phyloP scores from a whole-genome alignment of 2,888 invertebrate species.

The Timema podura region DNA sequence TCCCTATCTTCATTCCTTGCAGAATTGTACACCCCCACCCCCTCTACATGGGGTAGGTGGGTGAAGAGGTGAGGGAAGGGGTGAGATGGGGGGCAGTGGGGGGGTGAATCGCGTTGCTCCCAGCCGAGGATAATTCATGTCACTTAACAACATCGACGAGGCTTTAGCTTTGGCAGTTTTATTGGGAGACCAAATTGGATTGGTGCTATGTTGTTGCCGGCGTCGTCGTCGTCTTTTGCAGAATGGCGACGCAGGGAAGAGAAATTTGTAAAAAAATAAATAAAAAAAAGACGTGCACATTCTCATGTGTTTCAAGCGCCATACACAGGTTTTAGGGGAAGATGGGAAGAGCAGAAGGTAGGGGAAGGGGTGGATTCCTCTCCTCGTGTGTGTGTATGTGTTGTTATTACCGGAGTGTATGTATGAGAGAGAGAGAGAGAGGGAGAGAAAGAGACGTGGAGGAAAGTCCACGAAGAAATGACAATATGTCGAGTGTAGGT shows the following conservation, averaged over 20 bases:
- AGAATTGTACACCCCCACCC: conserved; percentile 9
- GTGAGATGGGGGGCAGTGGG: too few species aligned
- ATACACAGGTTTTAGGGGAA: not conserved
- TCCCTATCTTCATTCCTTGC: not conserved
- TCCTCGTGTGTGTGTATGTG: not conserved
- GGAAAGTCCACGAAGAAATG: too few species aligned
- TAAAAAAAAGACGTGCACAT: not conserved
- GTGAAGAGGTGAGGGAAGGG: too few species aligned
- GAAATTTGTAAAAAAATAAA: not conserved
- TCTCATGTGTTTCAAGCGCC: not conserved
- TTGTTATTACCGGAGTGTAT: not conserved
- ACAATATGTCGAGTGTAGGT: too few species aligned
- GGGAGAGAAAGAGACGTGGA: not conserved
- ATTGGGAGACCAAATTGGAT: conserved; percentile 30
- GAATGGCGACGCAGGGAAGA: conserved; percentile 9
- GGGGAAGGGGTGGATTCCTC: not conserved
- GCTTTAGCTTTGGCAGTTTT: conserved; percentile 42
- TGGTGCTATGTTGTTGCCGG: conserved; percentile 39
- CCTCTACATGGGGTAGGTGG: not conserved
- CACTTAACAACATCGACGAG: conserved; percentile 50
- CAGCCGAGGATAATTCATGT: conserved; percentile 45
- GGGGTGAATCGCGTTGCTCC: too few species aligned
- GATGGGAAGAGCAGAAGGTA: not conserved
- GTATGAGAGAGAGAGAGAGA: conserved; percentile 8
- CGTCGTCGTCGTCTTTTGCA: not conserved